Percentiles rank a stretch among this genome's conserved stretches.
These are phyloP conservation scores for Schizothorax lantsangensis DNA, from an alignment of 2,797 vertebrate genomes.

Conservation along the genomic window DNA sequence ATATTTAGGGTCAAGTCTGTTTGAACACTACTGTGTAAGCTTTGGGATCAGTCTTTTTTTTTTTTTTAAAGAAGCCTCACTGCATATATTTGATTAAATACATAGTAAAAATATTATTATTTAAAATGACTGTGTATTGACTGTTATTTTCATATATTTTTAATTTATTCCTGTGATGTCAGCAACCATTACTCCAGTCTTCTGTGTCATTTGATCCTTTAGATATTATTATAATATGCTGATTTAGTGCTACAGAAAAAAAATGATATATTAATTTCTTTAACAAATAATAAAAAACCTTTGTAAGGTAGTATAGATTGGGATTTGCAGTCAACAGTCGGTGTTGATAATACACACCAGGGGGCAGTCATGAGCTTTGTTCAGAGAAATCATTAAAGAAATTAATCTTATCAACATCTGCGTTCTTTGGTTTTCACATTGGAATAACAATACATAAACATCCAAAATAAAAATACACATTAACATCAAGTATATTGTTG, in stretches of 20 bases:
- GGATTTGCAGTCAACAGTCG: not conserved
- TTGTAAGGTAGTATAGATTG: not conserved
- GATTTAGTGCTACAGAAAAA: not conserved
- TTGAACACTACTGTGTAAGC: not conserved
- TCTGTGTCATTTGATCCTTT: not conserved
- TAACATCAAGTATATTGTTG: not conserved
- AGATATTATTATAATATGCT: not conserved
- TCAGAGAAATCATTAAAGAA: not conserved
- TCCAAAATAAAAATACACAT: not conserved
- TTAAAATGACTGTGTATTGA: not conserved
- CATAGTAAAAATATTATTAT: not conserved
- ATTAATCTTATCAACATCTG: not conserved
- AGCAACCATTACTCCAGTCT: not conserved
- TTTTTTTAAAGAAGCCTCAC: no score
- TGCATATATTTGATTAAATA: not conserved
- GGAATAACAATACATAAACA: not conserved
- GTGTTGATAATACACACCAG: constrained; percentile 39
- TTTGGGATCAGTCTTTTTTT: not conserved
- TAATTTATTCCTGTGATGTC: no score
- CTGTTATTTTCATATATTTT: not conserved
- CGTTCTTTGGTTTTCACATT: not conserved
- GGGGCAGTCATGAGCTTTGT: constrained; percentile 44
- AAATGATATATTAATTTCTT: not conserved
- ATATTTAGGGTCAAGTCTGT: not conserved
- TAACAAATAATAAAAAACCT: not conserved